Base-by-base conservation (phyloP, 2,888 invertebrate species). In the Alloscopus bannaensis region DNA sequence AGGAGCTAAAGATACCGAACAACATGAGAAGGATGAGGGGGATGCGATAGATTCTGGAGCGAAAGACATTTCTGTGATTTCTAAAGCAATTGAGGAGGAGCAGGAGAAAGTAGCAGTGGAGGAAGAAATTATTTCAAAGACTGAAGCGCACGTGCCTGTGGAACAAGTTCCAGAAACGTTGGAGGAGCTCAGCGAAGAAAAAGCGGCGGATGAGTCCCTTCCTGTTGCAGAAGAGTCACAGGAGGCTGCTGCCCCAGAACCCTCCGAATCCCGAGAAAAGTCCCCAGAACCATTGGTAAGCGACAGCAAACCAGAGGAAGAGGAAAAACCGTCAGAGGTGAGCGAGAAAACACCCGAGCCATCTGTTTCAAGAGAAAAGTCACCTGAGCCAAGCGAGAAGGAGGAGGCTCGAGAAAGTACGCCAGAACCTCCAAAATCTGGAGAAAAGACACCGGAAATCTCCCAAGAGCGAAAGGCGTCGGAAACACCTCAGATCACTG, bases 121-220 rank as follows among this genome's bases (percentile, higher is more conserved):
- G n/a, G n/a, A n/a, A n/a, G n/a, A n/a, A n/a, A n/a, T n/a, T n/a
- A n/a, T n/a, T n/a, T n/a, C n/a, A n/a, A 55, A 66, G 73, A 64
- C n/a, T n/a, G n/a, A n/a, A n/a, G n/a, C n/a, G n/a, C n/a, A n/a
- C n/a, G n/a, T n/a, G n/a, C 36, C 55, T 26, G 24, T 6, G 8
- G 59, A 59, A n/a, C 72, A 82, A 47, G 73, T 50, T 6, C 22
- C 71, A 18, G 77, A 20, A 8, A 13, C 26, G 71, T 11, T 59
- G 60, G 40, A 71, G 60, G 29, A 60, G 60, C 22, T 47, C 59
- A 6, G 70, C 28, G 6, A 29, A 20, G 45, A 36, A 36, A 36
- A 13, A 24, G n/a, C 22, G 42, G 11, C 36, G 31, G 62, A 42
- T 20, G n/a, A 16, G 16, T n/a, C n/a, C n/a, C n/a, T n/a, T n/a